Conservation (phyloP, 2,888 invertebrate species). For the Mythimna pallens region DNA sequence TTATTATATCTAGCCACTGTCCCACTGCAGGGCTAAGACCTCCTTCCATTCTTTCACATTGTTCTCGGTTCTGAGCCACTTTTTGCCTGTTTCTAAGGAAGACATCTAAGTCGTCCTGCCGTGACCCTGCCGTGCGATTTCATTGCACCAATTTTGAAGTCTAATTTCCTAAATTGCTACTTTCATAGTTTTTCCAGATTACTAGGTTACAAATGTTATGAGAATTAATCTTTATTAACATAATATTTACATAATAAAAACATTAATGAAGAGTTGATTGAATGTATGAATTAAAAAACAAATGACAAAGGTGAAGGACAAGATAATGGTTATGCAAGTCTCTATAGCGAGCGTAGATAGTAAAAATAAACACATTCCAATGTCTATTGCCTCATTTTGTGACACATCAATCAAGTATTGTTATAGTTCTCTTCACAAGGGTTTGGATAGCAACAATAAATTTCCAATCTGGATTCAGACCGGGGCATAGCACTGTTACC, state of each 20-base stretch:
- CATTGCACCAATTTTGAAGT: no score
- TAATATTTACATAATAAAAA: constrained; percentile 41
- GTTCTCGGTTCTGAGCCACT: no score
- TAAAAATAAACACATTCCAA: constrained; percentile 11
- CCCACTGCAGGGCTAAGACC: no score
- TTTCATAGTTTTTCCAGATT: background rate
- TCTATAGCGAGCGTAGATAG: background rate
- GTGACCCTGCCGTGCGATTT: no score
- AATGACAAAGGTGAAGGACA: constrained; percentile 41
- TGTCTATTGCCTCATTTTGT: constrained; percentile 2
- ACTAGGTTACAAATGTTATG: constrained; percentile 12
- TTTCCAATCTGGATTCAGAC: no score
- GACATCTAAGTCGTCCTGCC: no score
- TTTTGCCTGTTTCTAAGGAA: no score
- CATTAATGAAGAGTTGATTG: constrained; percentile 5
- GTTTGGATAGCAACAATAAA: background rate
- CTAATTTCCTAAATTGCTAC: background rate
- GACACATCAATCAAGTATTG: background rate
- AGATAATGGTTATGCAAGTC: constrained; percentile 19
- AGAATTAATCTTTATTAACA: constrained; percentile 16
- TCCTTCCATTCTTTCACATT: no score
- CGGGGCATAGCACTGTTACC: no score
- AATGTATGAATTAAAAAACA: constrained; percentile 4
- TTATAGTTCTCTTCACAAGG: background rate
- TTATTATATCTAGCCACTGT: no score